Percentiles rank a stretch among this genome's conserved stretches.
Evolutionary conservation across 2,888 invertebrate species (phyloP).

Genomic region (Eristalis intricaria): DNA sequence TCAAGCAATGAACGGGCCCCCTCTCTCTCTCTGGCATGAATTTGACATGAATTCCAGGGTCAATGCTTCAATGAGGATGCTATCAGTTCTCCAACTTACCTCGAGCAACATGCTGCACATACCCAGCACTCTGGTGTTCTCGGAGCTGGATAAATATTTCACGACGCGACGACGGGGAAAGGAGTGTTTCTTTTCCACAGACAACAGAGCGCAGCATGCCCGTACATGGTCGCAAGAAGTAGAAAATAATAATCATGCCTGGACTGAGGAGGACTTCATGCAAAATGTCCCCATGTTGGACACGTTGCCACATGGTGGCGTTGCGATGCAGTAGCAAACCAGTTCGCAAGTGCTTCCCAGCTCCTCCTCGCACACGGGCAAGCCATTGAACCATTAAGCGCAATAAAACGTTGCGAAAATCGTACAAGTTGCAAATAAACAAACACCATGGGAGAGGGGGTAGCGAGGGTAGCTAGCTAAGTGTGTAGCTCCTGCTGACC

Average conservation of each 20-base stretch:
- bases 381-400: constrained; percentile 68
- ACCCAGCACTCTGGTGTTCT: no score
- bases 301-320: neutral
- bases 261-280: constrained; percentile 44
- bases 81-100: constrained; percentile 32
- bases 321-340: constrained; percentile 18
- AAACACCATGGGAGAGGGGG: neutral
- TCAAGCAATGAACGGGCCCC: neutral
- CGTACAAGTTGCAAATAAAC: neutral
- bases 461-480: no score
- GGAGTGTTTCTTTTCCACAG: neutral
- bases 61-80: constrained; percentile 60
- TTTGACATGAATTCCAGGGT: constrained; percentile 63
- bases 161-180: neutral
- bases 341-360: constrained; percentile 50
- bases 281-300: constrained; percentile 27
- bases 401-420: constrained; percentile 42
- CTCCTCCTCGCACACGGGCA: constrained; percentile 24
- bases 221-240: constrained; percentile 21
- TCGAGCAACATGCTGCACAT: neutral
- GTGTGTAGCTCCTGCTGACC: constrained; percentile 15
- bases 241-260: neutral
- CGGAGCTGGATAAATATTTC: neutral
- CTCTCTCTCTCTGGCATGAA: constrained; percentile 32
- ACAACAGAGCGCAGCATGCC: neutral